Conservation (phyloP, 2,797 vertebrate species). For the Notamacropus eugenii region DNA sequence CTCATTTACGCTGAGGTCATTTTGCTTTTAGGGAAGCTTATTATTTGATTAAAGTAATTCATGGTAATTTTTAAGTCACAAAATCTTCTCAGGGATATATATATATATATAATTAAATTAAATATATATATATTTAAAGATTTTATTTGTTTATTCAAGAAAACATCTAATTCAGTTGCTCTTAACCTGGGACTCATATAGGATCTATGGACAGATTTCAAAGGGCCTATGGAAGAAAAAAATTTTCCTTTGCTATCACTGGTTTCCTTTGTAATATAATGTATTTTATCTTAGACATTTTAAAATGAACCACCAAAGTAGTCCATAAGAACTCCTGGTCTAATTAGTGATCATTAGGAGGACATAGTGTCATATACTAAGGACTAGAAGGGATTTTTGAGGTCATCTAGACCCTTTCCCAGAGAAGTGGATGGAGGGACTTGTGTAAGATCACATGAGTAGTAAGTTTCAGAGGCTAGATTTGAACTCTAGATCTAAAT, state of each 20-base stretch:
- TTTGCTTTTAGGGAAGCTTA: background rate
- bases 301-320: background rate
- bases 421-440: background rate
- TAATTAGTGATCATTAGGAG: background rate
- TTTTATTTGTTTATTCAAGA: background rate
- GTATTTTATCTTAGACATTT: background rate
- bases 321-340: background rate
- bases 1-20: background rate
- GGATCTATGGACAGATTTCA: background rate
- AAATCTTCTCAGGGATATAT: background rate
- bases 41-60: background rate
- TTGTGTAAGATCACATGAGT: background rate
- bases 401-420: background rate
- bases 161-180: background rate
- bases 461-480: background rate
- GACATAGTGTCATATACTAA: background rate
- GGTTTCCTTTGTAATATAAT: background rate
- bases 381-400: background rate
- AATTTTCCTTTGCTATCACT: background rate
- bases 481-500: background rate
- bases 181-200: background rate
- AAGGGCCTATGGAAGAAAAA: background rate
- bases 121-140: background rate
- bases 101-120: no score
- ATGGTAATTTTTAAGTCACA: background rate